phyloP scores from a whole-genome alignment of 1,140 invertebrate genomes.

The Leptinotarsa lineolata region DNA sequence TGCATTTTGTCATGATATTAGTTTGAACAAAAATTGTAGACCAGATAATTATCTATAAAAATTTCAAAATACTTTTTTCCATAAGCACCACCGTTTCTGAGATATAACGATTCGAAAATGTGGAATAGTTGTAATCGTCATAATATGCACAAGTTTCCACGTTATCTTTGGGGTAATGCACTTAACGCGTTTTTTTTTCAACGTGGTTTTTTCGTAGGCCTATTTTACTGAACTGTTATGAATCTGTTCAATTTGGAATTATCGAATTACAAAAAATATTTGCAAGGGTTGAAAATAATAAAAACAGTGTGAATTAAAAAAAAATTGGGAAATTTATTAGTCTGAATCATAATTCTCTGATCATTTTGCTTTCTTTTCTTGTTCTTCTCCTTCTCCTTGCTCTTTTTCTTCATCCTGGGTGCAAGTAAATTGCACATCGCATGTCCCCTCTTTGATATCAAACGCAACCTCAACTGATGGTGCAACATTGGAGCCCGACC shows the following conservation, averaged over 20 bases:
- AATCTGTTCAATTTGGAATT: too few relatives aligned
- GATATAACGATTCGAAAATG: conserved; percentile 27
- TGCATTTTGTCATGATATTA: background rate
- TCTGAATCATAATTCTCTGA: background rate
- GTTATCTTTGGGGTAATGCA: background rate
- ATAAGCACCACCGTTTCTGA: background rate
- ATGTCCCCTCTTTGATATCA: background rate
- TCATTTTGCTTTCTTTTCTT: too few relatives aligned
- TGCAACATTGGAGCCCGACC: too few relatives aligned
- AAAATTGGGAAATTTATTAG: background rate
- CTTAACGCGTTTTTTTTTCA: background rate
- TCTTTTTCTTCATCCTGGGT: too few relatives aligned
- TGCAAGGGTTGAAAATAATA: too few relatives aligned
- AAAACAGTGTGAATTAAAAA: background rate
- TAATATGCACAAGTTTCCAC: conserved; percentile 19
- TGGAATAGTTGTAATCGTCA: conserved; percentile 15
- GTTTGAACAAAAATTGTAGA: background rate
- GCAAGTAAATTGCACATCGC: background rate
- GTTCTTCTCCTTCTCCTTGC: too few relatives aligned
- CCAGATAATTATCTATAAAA: background rate
- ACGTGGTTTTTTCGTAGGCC: too few relatives aligned
- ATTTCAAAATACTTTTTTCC: background rate
- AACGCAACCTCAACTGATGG: too few relatives aligned
- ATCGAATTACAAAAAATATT: too few relatives aligned
- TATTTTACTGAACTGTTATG: too few relatives aligned